Percentiles rank a stretch among this genome's conserved stretches.
phyloP scores from a whole-genome alignment of 1,140 invertebrate species.

The Drosophila kanapiae region DNA sequence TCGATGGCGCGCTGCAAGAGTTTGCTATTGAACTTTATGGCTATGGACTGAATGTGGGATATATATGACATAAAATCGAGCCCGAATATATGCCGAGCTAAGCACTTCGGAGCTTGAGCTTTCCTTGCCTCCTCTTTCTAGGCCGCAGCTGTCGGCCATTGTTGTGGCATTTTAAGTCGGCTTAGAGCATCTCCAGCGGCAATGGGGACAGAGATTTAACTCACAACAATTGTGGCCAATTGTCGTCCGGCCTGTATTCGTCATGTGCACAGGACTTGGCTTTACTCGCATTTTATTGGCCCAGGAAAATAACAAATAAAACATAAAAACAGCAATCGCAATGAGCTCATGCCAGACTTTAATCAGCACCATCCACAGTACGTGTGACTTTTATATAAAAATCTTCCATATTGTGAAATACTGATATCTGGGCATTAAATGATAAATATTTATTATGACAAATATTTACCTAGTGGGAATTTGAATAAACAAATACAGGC shows the following conservation, averaged over 20 bases:
- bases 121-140: slow-evolving; percentile 24
- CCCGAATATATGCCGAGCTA: slow-evolving; percentile 55
- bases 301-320: slow-evolving; percentile 35
- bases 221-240: slow-evolving; percentile 68
- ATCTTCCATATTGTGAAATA: background rate
- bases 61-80: slow-evolving; percentile 11
- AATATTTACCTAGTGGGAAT: slow-evolving; percentile 7
- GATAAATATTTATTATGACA: slow-evolving; percentile 3
- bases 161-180: slow-evolving; percentile 77
- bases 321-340: slow-evolving; percentile 5
- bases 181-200: slow-evolving; percentile 52
- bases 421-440: slow-evolving; percentile 5
- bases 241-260: slow-evolving; percentile 38
- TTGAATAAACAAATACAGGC: slow-evolving; percentile 7
- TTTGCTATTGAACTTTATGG: slow-evolving; percentile 68
- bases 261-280: slow-evolving; percentile 15
- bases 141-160: slow-evolving; percentile 75
- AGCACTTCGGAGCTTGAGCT: slow-evolving; percentile 48
- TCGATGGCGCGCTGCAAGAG: slow-evolving; percentile 1
- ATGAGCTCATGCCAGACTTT: slow-evolving; percentile 11
- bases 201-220: slow-evolving; percentile 47
- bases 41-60: slow-evolving; percentile 31
- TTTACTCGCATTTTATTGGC: slow-evolving; percentile 40
- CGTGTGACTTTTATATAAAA: background rate
- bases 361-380: background rate